Evolutionary conservation across 2,113 vertebrate genomes (phyloP), one percentile per base, ranked within the genome.

Genomic region (Antennarius striatus): DNA sequence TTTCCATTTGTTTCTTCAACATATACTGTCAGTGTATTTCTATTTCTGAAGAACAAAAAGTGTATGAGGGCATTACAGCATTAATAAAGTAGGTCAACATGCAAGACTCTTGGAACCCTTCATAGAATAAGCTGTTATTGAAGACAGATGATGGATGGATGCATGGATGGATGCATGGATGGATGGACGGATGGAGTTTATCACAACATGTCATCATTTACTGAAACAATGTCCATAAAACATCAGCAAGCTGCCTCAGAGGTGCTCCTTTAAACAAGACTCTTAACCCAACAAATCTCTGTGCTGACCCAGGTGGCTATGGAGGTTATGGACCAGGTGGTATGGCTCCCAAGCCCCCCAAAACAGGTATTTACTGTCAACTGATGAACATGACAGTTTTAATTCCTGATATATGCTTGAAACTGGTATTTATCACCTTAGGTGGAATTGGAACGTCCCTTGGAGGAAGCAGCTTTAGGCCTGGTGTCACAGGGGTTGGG

Each of bases 261-360:
- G 32, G 32, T 7, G 32, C 32, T 36, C 32, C 32, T 36, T 7
- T 36, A 36, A 36, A 36, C 32, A 7, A 36, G 5, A 4, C 5
- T 11, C 2, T 45, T 30, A 30, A 12, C 10, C 28, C 22, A 83
- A 53, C 15, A 51, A 69, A 28, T 22, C 14, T 50, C 22, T 73
- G 6, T 62, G 36, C 30, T 64, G 22, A 55, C 10, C 8, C 32
- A 90, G 88, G 83, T 71, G 86, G 80, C 7, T 83, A 77, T 65
- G 83, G 84, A 52, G 73, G 83, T 67, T 76, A 75, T 70, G 87
- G 88, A 59, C 80, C 73, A 68, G 73, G 71, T 57, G 81, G 85
- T 54, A 73, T 58, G 62, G 87, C 71, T 50, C 70, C 73, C 7
- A 91, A 90, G 64, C 85, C 86, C 36, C 81, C 87, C 11, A 91